These are phyloP conservation scores for Stegana nigrithorax DNA, from an alignment of 2,888 invertebrate species.

Conservation along the genomic window DNA sequence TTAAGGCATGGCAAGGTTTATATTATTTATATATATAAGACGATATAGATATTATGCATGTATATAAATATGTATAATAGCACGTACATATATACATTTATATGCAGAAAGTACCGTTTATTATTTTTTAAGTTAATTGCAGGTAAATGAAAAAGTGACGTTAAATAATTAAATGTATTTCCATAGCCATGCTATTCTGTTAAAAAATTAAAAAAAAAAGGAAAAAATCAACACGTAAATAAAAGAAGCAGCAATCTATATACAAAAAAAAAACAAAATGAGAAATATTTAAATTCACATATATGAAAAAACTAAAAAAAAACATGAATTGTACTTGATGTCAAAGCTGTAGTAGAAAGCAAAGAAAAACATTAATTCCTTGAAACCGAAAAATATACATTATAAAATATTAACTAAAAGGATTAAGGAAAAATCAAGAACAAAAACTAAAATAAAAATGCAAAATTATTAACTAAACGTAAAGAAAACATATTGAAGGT, in stretches of 20 bases:
- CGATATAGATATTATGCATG: no score
- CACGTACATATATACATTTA: neutral
- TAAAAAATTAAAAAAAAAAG: neutral
- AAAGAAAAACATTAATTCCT: neutral
- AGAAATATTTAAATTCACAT: neutral
- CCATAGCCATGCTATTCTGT: neutral
- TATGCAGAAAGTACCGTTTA: no score
- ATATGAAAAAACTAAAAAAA: neutral
- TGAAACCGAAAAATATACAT: neutral
- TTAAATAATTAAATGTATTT: neutral
- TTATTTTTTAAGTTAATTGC: neutral
- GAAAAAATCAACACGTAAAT: neutral
- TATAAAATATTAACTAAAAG: neutral
- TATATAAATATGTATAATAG: neutral
- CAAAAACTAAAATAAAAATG: neutral
- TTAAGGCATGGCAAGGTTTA: no score
- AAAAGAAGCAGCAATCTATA: neutral
- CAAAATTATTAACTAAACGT: neutral
- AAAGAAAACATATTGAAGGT: slow-evolving; percentile 8
- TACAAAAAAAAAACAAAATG: neutral
- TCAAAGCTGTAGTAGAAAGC: neutral
- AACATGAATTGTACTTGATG: neutral
- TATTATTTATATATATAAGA: no score
- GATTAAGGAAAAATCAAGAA: neutral
- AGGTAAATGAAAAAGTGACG: neutral